Evolutionary conservation across 1,140 invertebrate genomes (phyloP).

Genomic region (Ericerus pela): DNA sequence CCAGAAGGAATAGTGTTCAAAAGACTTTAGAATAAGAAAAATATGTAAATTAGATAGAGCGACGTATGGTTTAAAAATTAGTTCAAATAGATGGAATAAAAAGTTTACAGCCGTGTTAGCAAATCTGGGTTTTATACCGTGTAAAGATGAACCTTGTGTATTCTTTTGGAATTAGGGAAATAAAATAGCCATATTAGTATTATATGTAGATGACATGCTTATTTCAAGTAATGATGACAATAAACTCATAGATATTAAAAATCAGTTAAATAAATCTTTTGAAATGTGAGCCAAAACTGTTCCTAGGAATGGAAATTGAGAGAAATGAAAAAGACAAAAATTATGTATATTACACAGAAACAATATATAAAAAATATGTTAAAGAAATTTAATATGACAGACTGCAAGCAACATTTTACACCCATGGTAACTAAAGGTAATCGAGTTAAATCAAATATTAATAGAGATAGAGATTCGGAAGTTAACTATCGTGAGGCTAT

Average conservation of each 20-base stretch:
- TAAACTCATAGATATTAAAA: constrained; percentile 20
- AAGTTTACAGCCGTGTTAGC: constrained; percentile 18
- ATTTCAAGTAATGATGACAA: constrained; percentile 17
- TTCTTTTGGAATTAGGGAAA: not conserved
- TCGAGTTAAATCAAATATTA: constrained; percentile 16
- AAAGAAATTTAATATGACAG: constrained; percentile 28
- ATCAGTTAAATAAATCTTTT: constrained; percentile 25
- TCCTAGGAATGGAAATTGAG: constrained; percentile 10
- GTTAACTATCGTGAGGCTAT: constrained; percentile 27
- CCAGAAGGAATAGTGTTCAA: constrained; percentile 27
- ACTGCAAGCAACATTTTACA: constrained; percentile 27
- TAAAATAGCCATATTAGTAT: constrained; percentile 21
- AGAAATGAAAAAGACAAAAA: not conserved
- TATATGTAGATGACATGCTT: constrained; percentile 25
- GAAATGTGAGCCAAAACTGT: constrained; percentile 27
- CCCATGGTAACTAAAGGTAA: constrained; percentile 30
- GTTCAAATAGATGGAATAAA: constrained; percentile 26
- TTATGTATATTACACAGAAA: constrained; percentile 27
- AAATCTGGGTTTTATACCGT: not conserved
- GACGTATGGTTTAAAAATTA: constrained; percentile 27
- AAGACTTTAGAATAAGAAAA: constrained; percentile 20
- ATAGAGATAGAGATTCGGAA: not conserved
- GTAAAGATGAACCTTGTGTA: not conserved
- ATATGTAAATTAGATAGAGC: constrained; percentile 24
- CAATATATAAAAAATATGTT: constrained; percentile 32